Evolutionary conservation across 2,113 vertebrate species (phyloP).

Genomic region (Sphaerodactylus townsendi): DNA sequence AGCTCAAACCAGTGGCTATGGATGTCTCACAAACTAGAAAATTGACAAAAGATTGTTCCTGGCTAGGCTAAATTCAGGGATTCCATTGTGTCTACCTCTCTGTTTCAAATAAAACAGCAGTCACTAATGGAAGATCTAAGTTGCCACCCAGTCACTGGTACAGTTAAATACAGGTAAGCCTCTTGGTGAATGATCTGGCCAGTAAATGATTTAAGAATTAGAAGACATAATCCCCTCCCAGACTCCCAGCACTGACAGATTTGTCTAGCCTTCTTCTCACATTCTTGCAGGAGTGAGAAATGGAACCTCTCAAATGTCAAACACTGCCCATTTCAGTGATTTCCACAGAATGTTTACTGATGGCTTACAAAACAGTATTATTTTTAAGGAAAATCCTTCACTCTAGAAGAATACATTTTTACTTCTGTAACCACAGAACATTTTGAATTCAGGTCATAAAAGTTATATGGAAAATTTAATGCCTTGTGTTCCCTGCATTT

Average conservation of each 20-base stretch:
- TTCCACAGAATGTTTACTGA: background rate
- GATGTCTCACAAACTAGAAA: background rate
- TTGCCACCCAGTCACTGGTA: too few species aligned
- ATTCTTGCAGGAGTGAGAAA: background rate
- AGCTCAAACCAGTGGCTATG: background rate
- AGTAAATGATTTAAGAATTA: too few species aligned
- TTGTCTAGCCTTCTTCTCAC: background rate
- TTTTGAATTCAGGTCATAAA: background rate
- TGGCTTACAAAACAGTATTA: background rate
- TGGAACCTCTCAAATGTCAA: background rate
- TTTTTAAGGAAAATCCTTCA: background rate
- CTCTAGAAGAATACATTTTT: background rate
- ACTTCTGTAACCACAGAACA: background rate
- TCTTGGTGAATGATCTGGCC: too few species aligned
- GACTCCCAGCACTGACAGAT: background rate
- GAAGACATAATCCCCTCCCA: background rate
- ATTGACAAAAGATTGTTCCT: too few species aligned
- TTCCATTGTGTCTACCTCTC: too few species aligned
- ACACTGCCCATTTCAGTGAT: background rate
- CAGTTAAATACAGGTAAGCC: too few species aligned
- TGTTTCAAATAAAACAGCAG: too few species aligned
- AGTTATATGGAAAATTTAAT: slow-evolving; percentile 30
- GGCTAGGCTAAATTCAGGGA: too few species aligned
- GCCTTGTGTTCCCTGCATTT: slow-evolving; percentile 21
- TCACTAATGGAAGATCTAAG: too few species aligned